Evolutionary conservation across 2,888 invertebrate species (phyloP).

Genomic region (Itoplectis maculator): DNA sequence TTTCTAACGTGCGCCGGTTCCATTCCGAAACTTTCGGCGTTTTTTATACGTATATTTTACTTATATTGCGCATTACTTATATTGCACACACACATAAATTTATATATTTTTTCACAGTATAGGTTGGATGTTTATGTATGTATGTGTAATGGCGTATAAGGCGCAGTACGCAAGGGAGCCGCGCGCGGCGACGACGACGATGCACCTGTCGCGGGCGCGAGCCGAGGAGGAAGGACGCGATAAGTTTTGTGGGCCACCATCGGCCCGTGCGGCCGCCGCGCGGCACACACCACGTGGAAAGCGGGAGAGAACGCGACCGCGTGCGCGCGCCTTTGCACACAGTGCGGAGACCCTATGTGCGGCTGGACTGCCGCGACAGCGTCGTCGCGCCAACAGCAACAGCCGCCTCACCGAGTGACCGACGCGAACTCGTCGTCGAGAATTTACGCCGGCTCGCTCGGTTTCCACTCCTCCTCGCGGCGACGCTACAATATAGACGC

Average conservation of each 20-base stretch:
- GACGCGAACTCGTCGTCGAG: slow-evolving; percentile 56
- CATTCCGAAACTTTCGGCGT: background rate
- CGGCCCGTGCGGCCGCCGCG: slow-evolving; percentile 3
- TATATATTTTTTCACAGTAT: too few species aligned
- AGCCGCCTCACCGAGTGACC: slow-evolving; percentile 61
- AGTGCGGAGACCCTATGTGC: slow-evolving; percentile 16
- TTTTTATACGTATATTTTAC: background rate
- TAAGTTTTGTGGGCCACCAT: slow-evolving; percentile 66
- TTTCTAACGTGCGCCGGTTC: background rate
- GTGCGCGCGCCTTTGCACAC: slow-evolving; percentile 44
- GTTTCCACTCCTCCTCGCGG: slow-evolving; percentile 59
- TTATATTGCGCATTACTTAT: too few species aligned
- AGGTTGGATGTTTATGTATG: background rate
- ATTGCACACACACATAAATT: too few species aligned
- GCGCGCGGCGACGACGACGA: slow-evolving; percentile 37
- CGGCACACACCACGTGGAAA: slow-evolving; percentile 41
- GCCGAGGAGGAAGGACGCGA: slow-evolving; percentile 64
- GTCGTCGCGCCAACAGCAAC: slow-evolving; percentile 40
- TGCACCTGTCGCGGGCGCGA: slow-evolving; percentile 67
- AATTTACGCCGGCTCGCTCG: slow-evolving; percentile 67
- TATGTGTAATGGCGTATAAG: slow-evolving; percentile 11
- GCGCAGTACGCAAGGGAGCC: slow-evolving; percentile 12
- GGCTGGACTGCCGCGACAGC: background rate
- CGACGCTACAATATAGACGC: slow-evolving; percentile 53
- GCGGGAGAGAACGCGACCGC: slow-evolving; percentile 38